These are phyloP conservation scores for Vanessa cardui DNA, from an alignment of 2,888 invertebrate genomes.

Conservation along the genomic window DNA sequence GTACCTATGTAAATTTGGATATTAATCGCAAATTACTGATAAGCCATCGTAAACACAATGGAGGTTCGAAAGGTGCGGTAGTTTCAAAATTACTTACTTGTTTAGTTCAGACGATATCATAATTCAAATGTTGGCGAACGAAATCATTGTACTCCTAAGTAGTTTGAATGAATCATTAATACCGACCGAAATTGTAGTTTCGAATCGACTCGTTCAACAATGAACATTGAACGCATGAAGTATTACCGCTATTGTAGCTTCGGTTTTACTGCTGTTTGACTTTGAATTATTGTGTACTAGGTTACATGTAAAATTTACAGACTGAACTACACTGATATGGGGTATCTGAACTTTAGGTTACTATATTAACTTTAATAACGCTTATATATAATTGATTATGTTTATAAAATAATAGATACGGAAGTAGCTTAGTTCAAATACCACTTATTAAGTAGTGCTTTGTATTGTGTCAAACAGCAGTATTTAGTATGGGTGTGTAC, in stretches of 20 bases:
- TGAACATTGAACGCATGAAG: constrained; percentile 25
- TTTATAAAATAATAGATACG: no score
- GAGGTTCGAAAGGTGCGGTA: constrained; percentile 25
- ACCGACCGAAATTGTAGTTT: constrained; percentile 18
- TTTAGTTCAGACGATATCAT: constrained; percentile 17
- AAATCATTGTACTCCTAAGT: constrained; percentile 19
- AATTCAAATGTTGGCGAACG: constrained; percentile 5
- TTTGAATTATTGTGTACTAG: constrained; percentile 23
- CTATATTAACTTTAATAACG: neutral
- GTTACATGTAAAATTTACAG: constrained; percentile 3
- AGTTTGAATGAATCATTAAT: constrained; percentile 31
- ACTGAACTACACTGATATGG: neutral
- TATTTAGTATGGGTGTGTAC: no score
- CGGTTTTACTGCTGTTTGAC: constrained; percentile 21
- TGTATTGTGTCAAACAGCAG: no score
- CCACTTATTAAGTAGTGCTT: no score
- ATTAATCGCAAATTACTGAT: constrained; percentile 30
- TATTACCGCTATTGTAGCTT: constrained; percentile 25
- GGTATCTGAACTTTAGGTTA: neutral
- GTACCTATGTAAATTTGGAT: neutral
- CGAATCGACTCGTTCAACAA: constrained; percentile 25
- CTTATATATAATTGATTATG: no score
- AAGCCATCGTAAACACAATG: constrained; percentile 18
- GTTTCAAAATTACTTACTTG: constrained; percentile 25
- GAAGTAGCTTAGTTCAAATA: no score